These are phyloP conservation scores for Rhipidura dahli DNA, from an alignment of 2,113 vertebrate genomes.

Conservation along the genomic window DNA sequence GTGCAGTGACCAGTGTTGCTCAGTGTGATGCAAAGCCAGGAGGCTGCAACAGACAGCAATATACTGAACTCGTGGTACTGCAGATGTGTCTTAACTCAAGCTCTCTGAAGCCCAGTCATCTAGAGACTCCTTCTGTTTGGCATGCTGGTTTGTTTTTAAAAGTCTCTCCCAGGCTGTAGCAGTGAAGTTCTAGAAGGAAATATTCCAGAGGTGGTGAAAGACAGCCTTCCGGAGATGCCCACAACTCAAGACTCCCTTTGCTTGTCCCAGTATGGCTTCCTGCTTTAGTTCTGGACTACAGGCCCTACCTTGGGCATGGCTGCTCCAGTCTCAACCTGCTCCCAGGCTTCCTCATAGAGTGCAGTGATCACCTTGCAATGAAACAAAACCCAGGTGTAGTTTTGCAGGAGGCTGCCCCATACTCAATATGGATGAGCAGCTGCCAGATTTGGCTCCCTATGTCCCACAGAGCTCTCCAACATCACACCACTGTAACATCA, in stretches of 20 bases:
- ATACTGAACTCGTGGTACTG: not conserved
- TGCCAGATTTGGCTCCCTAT: not conserved
- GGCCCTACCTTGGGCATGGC: not conserved
- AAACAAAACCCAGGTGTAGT: not conserved
- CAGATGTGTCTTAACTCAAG: not conserved
- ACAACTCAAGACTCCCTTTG: not conserved
- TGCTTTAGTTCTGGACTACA: not conserved
- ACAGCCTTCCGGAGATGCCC: not conserved
- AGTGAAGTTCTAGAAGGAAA: not conserved
- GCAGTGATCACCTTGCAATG: not conserved
- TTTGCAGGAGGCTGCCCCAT: not conserved
- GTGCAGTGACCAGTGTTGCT: not conserved
- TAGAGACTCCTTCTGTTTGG: not conserved
- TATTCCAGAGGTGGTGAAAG: not conserved
- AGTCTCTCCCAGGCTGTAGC: not conserved
- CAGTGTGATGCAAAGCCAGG: not conserved
- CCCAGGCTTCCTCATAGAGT: not conserved
- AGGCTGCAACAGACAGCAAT: not conserved
- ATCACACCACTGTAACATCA: not conserved
- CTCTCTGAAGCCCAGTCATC: not conserved
- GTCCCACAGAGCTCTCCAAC: not conserved
- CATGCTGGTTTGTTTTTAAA: not conserved
- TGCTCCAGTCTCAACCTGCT: not conserved
- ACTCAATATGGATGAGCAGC: not conserved
- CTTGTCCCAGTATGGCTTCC: not conserved